These are phyloP conservation scores for Coracias cyanogaster DNA, from an alignment of 2,797 vertebrate genomes.

Conservation along the genomic window DNA sequence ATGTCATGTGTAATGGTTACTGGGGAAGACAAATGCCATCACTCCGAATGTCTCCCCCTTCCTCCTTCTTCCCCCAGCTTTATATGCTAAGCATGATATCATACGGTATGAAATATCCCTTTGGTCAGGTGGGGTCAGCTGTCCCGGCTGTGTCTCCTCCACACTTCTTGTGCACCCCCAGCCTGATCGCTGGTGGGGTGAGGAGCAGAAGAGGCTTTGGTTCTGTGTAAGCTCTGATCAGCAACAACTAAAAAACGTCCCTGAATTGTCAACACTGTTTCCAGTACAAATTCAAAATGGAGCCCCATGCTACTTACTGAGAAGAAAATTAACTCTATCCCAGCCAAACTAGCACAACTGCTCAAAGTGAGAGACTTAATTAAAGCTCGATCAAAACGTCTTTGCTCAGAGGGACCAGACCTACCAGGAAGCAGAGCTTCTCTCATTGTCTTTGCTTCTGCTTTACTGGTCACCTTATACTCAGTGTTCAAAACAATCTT, in stretches of 20 bases:
- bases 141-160: too few species aligned
- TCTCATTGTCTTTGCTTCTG: not conserved
- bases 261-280: not conserved
- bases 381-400: not conserved
- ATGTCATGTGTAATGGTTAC: fast-evolving
- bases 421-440: not conserved
- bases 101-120: not conserved
- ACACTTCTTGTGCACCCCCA: not conserved
- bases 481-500: not conserved
- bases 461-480: not conserved
- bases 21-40: not conserved
- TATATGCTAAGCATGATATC: not conserved
- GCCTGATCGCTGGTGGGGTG: not conserved
- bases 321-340: not conserved
- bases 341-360: not conserved
- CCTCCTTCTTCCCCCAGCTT: not conserved
- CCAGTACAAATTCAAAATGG: not conserved
- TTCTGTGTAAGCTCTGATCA: not conserved
- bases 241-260: not conserved
- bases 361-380: not conserved
- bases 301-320: not conserved
- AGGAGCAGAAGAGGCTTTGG: not conserved
- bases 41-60: not conserved
- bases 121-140: not conserved
- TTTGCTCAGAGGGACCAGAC: not conserved